These are phyloP conservation scores for Sebastes glaucus DNA, from an alignment of 2,797 vertebrate species.

Conservation along the genomic window DNA sequence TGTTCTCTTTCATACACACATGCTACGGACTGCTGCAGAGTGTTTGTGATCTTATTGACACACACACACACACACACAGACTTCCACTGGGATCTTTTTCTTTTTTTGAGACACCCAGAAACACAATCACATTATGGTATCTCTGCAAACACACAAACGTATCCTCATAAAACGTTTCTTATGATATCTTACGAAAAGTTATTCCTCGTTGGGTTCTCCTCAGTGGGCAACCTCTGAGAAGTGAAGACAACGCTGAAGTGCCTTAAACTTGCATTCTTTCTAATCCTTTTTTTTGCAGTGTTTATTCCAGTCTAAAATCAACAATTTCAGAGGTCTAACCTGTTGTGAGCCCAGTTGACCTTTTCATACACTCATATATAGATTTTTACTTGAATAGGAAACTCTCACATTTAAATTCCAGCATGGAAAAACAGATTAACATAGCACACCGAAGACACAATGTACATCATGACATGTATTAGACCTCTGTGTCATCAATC, in stretches of 20 bases:
- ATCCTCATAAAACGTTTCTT: not conserved
- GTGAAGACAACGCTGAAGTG: too few species aligned
- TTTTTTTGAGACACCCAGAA: not conserved
- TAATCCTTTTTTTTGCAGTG: too few species aligned
- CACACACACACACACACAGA: not conserved
- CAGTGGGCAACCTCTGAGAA: too few species aligned
- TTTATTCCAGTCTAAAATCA: not conserved
- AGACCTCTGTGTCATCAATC: not conserved
- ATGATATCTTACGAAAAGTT: too few species aligned
- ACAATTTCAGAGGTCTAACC: not conserved
- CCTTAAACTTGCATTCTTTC: too few species aligned
- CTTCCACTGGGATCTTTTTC: rapidly evolving
- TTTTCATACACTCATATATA: not conserved
- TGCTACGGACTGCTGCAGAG: not conserved
- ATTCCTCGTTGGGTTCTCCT: too few species aligned
- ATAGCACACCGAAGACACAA: not conserved
- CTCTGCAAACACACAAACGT: not conserved
- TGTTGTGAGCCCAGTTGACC: not conserved
- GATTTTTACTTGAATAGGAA: not conserved
- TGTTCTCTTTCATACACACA: constrained; percentile 26
- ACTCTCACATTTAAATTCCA: not conserved
- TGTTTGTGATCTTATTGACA: constrained; percentile 6
- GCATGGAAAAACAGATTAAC: not conserved
- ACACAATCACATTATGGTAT: not conserved
- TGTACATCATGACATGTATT: not conserved